Base-by-base conservation (phyloP, 2,113 vertebrate genomes). In the Willisornis vidua region DNA sequence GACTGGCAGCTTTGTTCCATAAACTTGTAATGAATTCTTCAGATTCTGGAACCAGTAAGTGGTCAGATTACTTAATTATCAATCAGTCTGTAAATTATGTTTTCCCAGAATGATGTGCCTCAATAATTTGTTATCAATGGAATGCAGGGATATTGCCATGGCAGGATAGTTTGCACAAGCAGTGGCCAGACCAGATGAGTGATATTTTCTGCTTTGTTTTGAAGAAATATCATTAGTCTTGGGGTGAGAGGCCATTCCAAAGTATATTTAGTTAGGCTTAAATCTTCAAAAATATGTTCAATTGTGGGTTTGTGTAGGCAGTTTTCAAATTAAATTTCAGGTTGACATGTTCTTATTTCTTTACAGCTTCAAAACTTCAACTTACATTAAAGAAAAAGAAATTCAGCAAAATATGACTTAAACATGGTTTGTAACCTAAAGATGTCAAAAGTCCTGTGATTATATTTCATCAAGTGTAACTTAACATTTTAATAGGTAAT, bases 371-470 rank as follows among this genome's bases (percentile, higher is more conserved):
- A 84, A 89, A 94, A 90, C 52, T 80, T 88, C 77, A 91, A 89
- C 81, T 85, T 96, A 89, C 48, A 85, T 88, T 81, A 86, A 96
- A 94, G 91, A 87, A 95, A 95, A 97, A 88, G 90, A 94, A 97
- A 94, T 96, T 72, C 43, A 84, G 63, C 33, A 94, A 96, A 96
- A 46, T 46, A 19, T 46, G 78, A 95, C 89, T 90, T 86, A 93
- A 96, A 96, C 46, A 52, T 90, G 71, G 82, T 95, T 73, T 89
- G 52, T 86, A 97, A 90, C 93, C 78, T 97, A 94, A 96, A 96
- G 94, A 96, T 97, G 65, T 96, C 91, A 96, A 71, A 95, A 94
- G 55, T 96, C 59, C 88, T 97, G 85, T 94, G 96, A 97, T 97
- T 97, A 93, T 61, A 90, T 96, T 97, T 97, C 70, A 93, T 96